phyloP scores from a whole-genome alignment of 2,888 invertebrate genomes.

The Lithodes maja region DNA sequence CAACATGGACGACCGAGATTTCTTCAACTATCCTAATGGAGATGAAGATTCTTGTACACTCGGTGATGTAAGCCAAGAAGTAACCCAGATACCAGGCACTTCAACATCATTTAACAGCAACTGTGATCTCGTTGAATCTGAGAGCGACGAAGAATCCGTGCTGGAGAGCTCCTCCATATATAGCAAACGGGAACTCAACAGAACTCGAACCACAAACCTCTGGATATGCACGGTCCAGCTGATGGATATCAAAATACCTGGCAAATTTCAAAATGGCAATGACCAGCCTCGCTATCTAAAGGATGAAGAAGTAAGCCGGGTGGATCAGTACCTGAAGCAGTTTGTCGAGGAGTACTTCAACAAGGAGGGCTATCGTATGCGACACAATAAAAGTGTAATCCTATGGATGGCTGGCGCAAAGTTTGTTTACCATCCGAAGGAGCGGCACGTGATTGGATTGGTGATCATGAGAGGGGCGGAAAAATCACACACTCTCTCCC shows the following conservation, averaged over 20 bases:
- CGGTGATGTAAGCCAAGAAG: too few species aligned
- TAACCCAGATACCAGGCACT: too few species aligned
- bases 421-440: background rate
- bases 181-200: background rate
- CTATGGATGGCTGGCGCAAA: background rate
- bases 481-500: background rate
- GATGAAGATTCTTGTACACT: too few species aligned
- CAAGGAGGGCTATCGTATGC: background rate
- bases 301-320: too few species aligned
- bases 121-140: too few species aligned
- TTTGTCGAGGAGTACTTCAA: background rate
- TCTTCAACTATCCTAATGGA: too few species aligned
- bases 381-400: background rate
- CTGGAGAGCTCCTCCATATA: too few species aligned
- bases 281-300: background rate
- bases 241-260: background rate
- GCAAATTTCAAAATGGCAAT: background rate
- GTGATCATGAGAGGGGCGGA: background rate
- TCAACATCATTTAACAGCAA: too few species aligned
- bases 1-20: too few species aligned
- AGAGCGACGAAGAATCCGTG: too few species aligned
- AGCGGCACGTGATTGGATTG: background rate
- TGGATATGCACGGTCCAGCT: constrained; percentile 18
- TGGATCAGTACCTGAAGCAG: background rate
- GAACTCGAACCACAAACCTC: background rate